Evolutionary conservation across 2,888 invertebrate genomes (phyloP).

Genomic region (Melitaea athalia): DNA sequence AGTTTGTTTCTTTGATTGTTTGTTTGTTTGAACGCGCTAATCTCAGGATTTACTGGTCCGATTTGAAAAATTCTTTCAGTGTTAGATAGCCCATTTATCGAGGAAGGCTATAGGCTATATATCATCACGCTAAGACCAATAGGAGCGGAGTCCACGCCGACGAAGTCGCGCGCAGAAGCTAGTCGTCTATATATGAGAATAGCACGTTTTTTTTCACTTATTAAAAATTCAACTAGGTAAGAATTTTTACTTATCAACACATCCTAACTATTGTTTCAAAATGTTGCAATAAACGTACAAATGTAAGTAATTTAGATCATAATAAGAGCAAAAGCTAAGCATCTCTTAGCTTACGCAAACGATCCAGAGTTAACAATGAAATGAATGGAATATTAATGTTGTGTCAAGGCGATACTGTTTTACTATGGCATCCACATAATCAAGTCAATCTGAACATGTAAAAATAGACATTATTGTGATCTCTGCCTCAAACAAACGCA

Average conservation of each 20-base stretch:
- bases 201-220: neutral
- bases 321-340: neutral
- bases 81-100: too few species aligned
- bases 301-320: neutral
- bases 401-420: conserved; percentile 66
- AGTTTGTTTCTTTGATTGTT: too few species aligned
- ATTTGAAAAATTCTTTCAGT: too few species aligned
- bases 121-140: too few species aligned
- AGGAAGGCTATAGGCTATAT: too few species aligned
- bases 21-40: too few species aligned
- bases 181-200: neutral
- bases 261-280: neutral
- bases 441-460: conserved; percentile 58
- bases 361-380: conserved; percentile 48
- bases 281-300: neutral
- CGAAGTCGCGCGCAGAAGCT: too few species aligned
- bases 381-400: conserved; percentile 50
- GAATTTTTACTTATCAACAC: neutral
- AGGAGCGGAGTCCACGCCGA: too few species aligned
- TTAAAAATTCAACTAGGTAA: neutral
- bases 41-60: too few species aligned
- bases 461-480: neutral
- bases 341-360: conserved; percentile 21
- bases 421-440: conserved; percentile 66
- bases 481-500: conserved; percentile 51